Percentiles rank a stretch among this genome's conserved stretches.
Conservation (phyloP, 2,888 invertebrate genomes). For the Luperina testacea region DNA sequence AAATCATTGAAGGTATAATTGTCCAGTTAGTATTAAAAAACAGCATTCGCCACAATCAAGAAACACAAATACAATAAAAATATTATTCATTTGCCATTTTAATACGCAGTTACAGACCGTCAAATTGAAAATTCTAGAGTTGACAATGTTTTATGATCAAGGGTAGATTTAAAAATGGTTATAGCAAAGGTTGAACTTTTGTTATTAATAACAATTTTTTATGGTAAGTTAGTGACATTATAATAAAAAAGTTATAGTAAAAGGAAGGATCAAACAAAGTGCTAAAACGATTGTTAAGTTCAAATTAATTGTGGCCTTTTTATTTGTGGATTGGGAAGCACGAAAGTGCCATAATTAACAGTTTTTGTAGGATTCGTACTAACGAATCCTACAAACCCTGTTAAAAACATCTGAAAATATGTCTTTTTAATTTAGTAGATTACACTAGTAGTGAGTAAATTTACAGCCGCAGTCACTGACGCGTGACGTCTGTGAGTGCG, state of each 20-base stretch:
- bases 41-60: background rate
- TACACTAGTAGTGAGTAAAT: no score
- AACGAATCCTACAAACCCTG: no score
- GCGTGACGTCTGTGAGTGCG: no score
- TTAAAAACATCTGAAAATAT: no score
- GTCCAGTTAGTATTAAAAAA: background rate
- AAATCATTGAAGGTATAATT: background rate
- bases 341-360: background rate
- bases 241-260: background rate
- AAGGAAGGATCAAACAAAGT: background rate
- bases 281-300: background rate
- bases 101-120: slow-evolving; percentile 33
- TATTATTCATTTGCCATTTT: slow-evolving; percentile 29
- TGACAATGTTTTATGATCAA: slow-evolving; percentile 43
- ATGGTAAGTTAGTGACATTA: slow-evolving; percentile 32
- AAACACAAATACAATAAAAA: slow-evolving; percentile 16
- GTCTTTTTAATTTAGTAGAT: no score
- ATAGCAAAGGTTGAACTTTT: slow-evolving; percentile 8
- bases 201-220: slow-evolving; percentile 24
- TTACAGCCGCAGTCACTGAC: background rate
- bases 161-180: slow-evolving; percentile 42
- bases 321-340: background rate
- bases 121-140: slow-evolving; percentile 38
- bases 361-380: background rate
- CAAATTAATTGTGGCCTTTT: background rate